Evolutionary conservation across 2,113 vertebrate genomes (phyloP), one percentile per base, ranked within the genome.

Genomic region (Azemiops feae): DNA sequence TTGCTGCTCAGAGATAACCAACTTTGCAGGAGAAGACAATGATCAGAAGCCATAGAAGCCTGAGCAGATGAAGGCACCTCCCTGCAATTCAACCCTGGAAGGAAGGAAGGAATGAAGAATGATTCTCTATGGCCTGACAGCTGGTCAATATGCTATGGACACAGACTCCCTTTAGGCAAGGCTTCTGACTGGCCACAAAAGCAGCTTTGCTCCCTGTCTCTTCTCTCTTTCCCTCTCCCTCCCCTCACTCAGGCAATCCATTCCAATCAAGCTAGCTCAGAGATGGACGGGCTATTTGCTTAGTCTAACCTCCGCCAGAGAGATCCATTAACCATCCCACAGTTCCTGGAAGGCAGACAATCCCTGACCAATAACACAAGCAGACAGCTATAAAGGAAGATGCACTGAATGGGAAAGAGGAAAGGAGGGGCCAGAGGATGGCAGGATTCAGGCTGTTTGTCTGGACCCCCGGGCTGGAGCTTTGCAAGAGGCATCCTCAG

Each of bases 121-220:
- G 54, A 30, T 55, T 85, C 93, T 69, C 87, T 23, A 0, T 27
- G 81, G 47, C 74, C 92, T 95, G 96, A 94, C 93, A 93, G 92
- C 87, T 90, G 95, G 94, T 94, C n/a, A 50, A 95, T 94, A 91
- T 23, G 3, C 22, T 18, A 45, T 93, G 94, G 94, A 95, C 96
- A 94, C 93, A 95, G 92, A 94, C 94, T 92, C 92, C 69, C 93
- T 94, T 93, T 89, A 89, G 89, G 91, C 74, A 85, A 47, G 88
- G 3, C 45, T 91, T 58, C 74, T 91, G 57, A 52, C 57, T 87
- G 69, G 95, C 86, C 11, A 1, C 81, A 57, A 85, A 39, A 55
- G 85, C 92, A 93, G 87, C 88, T 25, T 54, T 34, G 53, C 39
- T 27, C 5, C 47, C 10, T 43, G 60, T 23, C 74, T 22, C 57